These are phyloP conservation scores for Menidia beryllina DNA, from an alignment of 2,113 vertebrate species.

Conservation along the genomic window DNA sequence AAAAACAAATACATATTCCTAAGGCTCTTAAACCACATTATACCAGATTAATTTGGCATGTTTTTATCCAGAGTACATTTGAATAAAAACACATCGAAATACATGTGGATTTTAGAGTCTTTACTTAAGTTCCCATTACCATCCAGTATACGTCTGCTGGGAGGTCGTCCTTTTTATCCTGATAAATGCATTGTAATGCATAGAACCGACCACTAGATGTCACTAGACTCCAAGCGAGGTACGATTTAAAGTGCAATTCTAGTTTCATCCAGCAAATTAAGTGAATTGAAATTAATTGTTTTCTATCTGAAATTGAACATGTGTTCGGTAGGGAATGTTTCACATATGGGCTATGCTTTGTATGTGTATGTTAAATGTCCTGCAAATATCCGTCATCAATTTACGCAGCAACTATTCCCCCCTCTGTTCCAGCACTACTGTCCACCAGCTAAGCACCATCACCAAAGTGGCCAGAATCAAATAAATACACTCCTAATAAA, in stretches of 20 bases:
- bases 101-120: no score
- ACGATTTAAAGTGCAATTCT: background rate
- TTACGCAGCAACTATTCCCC: background rate
- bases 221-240: constrained; percentile 11
- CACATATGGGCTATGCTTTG: no score
- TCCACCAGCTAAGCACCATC: background rate
- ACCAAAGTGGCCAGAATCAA: background rate
- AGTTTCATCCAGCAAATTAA: background rate
- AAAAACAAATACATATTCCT: no score
- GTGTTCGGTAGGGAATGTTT: background rate
- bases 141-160: no score
- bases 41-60: no score
- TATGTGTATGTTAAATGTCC: background rate
- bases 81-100: no score
- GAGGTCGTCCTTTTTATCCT: no score
- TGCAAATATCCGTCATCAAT: background rate
- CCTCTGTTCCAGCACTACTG: background rate
- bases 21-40: no score
- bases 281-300: background rate
- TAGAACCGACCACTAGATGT: constrained; percentile 39
- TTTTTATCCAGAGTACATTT: no score
- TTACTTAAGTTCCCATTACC: no score
- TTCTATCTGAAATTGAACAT: background rate
- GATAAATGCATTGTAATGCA: constrained; percentile 34
- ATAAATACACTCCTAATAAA: background rate